These are phyloP conservation scores for Labia minor DNA, from an alignment of 2,888 invertebrate species.

Conservation along the genomic window DNA sequence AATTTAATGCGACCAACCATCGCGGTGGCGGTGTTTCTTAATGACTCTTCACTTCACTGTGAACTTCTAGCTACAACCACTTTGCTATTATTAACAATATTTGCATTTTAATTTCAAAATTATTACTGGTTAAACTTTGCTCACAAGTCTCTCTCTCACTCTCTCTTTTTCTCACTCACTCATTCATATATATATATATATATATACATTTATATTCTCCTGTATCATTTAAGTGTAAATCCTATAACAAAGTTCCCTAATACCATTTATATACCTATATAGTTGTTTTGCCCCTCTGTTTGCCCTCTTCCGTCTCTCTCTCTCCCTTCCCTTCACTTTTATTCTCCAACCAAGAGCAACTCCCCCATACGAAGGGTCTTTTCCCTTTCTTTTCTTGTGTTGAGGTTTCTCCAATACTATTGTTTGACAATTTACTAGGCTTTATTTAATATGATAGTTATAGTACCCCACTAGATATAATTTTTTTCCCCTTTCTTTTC, in stretches of 20 bases:
- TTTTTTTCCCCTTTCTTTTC: no score
- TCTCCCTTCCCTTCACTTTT: no score
- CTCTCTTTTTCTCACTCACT: no score
- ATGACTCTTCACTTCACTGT: no score
- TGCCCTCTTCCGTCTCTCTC: background rate
- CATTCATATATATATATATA: no score
- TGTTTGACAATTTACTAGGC: slow-evolving; percentile 13
- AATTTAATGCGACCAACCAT: no score
- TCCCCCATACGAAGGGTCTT: no score
- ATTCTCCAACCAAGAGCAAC: no score
- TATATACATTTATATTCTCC: no score
- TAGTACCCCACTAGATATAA: no score
- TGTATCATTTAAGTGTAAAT: background rate
- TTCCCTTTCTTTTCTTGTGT: background rate
- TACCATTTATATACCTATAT: background rate
- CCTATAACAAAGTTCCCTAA: slow-evolving; percentile 5
- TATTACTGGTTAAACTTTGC: background rate
- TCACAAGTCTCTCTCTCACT: background rate
- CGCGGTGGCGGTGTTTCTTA: no score
- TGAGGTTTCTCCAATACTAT: slow-evolving; percentile 3
- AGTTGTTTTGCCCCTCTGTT: background rate
- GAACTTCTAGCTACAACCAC: no score
- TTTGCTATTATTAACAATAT: background rate
- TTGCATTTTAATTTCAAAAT: slow-evolving; percentile 13
- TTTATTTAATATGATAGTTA: slow-evolving; percentile 1